phyloP scores from a whole-genome alignment of 2,888 invertebrate genomes.

The Nemotelus nigrinus region DNA sequence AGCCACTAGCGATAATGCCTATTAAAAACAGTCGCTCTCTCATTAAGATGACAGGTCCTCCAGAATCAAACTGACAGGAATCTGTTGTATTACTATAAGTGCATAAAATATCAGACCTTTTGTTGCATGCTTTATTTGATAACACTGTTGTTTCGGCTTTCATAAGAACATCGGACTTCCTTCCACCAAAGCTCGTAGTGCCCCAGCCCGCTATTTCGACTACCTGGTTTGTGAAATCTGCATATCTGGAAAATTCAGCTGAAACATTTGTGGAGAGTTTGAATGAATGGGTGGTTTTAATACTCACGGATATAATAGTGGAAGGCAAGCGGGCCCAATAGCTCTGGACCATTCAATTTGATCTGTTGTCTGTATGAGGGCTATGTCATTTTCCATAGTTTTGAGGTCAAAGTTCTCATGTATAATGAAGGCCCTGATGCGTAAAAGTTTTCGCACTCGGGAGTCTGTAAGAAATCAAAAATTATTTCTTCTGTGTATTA shows the following conservation, averaged over 20 bases:
- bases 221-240: neutral
- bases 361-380: constrained; percentile 63
- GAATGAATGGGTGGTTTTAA: neutral
- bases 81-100: constrained; percentile 61
- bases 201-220: constrained; percentile 29
- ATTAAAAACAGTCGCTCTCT: constrained; percentile 62
- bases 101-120: constrained; percentile 54
- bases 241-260: neutral
- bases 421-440: constrained; percentile 57
- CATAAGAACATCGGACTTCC: neutral
- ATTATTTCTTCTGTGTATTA: no score
- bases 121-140: constrained; percentile 63
- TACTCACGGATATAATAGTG: constrained; percentile 64
- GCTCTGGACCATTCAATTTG: constrained; percentile 65
- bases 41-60: constrained; percentile 68
- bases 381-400: constrained; percentile 67
- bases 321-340: constrained; percentile 72
- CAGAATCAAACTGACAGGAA: constrained; percentile 68
- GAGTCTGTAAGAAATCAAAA: no score
- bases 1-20: constrained; percentile 69
- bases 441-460: no score
- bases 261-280: neutral
- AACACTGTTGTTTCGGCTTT: constrained; percentile 13
- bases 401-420: constrained; percentile 59
- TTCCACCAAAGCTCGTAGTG: neutral